Evolutionary conservation across 2,888 invertebrate species (phyloP), one percentile per base, ranked within the genome.

Genomic region (Heliconius hortense): DNA sequence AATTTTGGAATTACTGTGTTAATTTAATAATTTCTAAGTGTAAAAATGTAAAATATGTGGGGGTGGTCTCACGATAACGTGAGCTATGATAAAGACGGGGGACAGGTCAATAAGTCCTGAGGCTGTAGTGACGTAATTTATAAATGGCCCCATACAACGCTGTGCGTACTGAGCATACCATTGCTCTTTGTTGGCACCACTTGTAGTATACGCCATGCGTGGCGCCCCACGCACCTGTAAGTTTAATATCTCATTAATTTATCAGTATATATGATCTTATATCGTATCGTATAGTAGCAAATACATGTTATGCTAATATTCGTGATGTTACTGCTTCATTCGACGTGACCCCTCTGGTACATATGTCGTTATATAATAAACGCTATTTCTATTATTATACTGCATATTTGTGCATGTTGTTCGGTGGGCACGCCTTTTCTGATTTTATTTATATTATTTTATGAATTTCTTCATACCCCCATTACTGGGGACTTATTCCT

Each of bases 271-370:
- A 31, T 8, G 53, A 68, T 53, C 24, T 66, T 15, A 26, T 56
- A 56, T 56, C 10, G 8, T 56, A 56, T n/a, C 2, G n/a, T 56
- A n/a, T 31, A 21, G 56, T 56, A 53, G 56, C 69, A 53, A 31
- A 56, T 56, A 21, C 13, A 69, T 66, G 13, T 66, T 66, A 56
- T 56, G n/a, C n/a, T 39, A 56, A 68, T 68, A 21, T 28, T 68
- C 21, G 28, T 68, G 48, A 67, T n/a, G 63, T 35, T 35, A 48
- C 13, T 67, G 48, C 48, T 68, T 53, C 28, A 53, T 68, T 53
- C n/a, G 28, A 68, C 31, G 28, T 68, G 28, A 28, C 39, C 24
- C 21, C 28, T 28, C 48, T 68, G 68, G 15, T 48, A 68, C 21
- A 5, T 28, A 68, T 68, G 28, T 31, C 53, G 11, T 68, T 21